These are phyloP conservation scores for Bubo blakistoni DNA, from an alignment of 2,113 vertebrate species.

Conservation along the genomic window DNA sequence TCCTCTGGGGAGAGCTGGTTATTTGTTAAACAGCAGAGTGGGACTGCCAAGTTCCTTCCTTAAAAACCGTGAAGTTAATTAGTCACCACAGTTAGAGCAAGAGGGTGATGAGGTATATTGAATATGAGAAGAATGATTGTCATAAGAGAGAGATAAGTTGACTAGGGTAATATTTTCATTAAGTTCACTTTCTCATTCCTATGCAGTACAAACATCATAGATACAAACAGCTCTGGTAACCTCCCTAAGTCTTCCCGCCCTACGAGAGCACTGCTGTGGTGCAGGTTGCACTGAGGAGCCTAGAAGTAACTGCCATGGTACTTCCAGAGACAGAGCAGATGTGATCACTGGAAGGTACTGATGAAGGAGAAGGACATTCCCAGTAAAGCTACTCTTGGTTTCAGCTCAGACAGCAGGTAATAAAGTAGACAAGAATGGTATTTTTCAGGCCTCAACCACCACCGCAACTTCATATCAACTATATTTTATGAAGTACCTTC, in stretches of 20 bases:
- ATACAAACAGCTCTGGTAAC: background rate
- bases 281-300: background rate
- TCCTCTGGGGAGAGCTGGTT: slow-evolving; percentile 22
- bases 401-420: background rate
- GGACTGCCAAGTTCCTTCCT: slow-evolving; percentile 16
- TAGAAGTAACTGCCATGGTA: background rate
- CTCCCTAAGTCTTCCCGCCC: background rate
- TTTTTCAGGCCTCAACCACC: background rate
- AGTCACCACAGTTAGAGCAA: background rate
- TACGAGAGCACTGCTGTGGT: background rate
- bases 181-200: background rate
- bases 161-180: background rate
- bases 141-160: background rate
- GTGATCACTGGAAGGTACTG: background rate
- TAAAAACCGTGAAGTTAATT: slow-evolving; percentile 23
- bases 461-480: background rate
- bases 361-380: background rate
- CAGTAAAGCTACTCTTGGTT: background rate
- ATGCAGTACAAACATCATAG: background rate
- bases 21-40: slow-evolving; percentile 9
- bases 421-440: background rate
- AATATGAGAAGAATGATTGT: background rate
- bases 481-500: background rate
- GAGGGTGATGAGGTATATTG: background rate
- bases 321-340: background rate